These are phyloP conservation scores for Balearica regulorum DNA, from an alignment of 2,797 vertebrate species.

Conservation along the genomic window DNA sequence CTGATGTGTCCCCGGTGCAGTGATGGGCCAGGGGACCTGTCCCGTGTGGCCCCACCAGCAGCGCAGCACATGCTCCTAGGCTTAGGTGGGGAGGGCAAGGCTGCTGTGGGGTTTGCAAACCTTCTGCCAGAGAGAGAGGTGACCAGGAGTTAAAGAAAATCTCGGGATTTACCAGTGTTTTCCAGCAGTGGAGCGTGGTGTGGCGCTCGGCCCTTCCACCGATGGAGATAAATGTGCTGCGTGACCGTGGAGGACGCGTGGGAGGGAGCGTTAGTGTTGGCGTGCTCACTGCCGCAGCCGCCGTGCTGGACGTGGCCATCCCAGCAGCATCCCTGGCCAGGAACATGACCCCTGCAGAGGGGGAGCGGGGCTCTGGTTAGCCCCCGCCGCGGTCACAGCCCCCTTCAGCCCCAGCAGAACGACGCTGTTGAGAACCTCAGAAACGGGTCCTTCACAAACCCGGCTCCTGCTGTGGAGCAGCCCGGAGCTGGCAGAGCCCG, in stretches of 20 bases:
- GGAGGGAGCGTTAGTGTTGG: neutral
- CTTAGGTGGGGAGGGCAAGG: neutral
- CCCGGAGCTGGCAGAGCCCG: neutral
- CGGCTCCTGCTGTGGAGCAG: neutral
- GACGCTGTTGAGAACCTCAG: neutral
- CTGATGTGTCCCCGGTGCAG: neutral
- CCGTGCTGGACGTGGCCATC: neutral
- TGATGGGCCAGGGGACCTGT: neutral
- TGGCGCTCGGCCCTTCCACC: rapidly evolving
- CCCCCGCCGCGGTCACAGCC: neutral
- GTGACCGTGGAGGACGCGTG: neutral
- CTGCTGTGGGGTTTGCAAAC: neutral
- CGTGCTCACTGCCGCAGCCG: neutral
- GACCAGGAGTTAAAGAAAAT: neutral
- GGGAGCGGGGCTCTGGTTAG: neutral
- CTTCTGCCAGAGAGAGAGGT: neutral
- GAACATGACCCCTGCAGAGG: neutral
- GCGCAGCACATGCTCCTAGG: neutral
- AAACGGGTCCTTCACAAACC: too few relatives aligned
- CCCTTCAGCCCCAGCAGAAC: neutral
- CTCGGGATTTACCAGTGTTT: neutral
- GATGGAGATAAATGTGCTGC: neutral
- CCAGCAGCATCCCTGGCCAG: neutral
- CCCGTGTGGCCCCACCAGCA: neutral
- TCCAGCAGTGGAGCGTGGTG: neutral